A percentile compares a stretch with the other conserved stretches of the same genome.
Conservation (phyloP, 2,888 invertebrate species). For the Sinodicranocentrus sp. region DNA sequence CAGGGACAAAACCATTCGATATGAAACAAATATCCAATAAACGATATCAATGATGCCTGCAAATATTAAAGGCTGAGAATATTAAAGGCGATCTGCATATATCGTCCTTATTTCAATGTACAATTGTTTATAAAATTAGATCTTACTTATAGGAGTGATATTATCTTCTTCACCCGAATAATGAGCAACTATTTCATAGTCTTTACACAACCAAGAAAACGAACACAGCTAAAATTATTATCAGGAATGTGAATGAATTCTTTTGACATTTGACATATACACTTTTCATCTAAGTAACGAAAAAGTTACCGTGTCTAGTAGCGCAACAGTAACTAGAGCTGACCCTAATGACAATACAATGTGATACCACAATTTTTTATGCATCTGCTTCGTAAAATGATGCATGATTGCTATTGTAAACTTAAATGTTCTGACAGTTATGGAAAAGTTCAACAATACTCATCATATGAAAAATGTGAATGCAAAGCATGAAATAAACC, state of each 20-base stretch:
- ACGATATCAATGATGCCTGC: constrained; percentile 56
- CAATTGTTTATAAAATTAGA: background rate
- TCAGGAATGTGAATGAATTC: too few species aligned
- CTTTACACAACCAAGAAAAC: constrained; percentile 60
- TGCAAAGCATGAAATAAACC: too few species aligned
- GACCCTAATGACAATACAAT: constrained; percentile 58
- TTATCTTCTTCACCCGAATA: constrained; percentile 31
- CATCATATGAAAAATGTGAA: too few species aligned
- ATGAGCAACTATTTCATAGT: constrained; percentile 49
- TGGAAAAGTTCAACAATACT: too few species aligned
- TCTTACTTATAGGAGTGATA: constrained; percentile 31
- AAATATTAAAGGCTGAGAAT: too few species aligned
- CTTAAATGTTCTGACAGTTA: too few species aligned
- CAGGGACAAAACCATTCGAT: constrained; percentile 56
- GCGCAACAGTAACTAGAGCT: constrained; percentile 60
- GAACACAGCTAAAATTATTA: constrained; percentile 49
- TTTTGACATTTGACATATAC: too few species aligned
- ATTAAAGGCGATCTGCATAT: background rate
- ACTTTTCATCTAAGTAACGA: background rate
- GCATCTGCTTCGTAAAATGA: constrained; percentile 62
- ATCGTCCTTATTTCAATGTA: background rate
- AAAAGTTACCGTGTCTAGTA: constrained; percentile 57
- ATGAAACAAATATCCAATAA: constrained; percentile 66
- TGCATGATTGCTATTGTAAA: constrained; percentile 61
- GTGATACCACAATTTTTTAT: constrained; percentile 66